These are phyloP conservation scores for Ictalurus punctatus DNA, from an alignment of 2,113 vertebrate genomes.

Conservation along the genomic window DNA sequence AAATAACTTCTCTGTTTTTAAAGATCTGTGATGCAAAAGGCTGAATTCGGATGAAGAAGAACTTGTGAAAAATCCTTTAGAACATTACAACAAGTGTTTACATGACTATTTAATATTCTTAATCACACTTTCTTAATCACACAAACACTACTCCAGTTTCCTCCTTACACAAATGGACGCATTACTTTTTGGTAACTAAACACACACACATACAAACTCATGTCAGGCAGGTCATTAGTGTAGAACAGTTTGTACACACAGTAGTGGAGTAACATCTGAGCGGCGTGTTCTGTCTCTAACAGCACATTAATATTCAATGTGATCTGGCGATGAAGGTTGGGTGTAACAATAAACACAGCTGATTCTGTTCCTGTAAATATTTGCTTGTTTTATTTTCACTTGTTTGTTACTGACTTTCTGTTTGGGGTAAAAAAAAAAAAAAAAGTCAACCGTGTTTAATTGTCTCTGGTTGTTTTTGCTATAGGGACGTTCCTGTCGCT, in stretches of 20 bases:
- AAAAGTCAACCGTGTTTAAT: not conserved
- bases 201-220: too few relatives aligned
- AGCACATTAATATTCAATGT: not conserved
- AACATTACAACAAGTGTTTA: not conserved
- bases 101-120: not conserved
- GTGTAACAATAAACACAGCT: not conserved
- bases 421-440: not conserved
- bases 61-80: not conserved
- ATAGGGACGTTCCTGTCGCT: not conserved
- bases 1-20: not conserved
- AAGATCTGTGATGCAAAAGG: not conserved
- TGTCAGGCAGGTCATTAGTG: not conserved
- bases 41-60: not conserved
- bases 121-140: not conserved
- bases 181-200: not conserved
- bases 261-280: not conserved
- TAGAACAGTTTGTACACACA: not conserved
- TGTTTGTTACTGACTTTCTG: not conserved
- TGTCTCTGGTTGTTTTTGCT: not conserved
- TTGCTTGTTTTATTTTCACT: not conserved
- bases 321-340: not conserved
- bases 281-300: not conserved
- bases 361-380: not conserved
- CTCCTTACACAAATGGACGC: not conserved
- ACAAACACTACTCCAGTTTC: not conserved